These are phyloP conservation scores for Pterophyllum scalare DNA, from an alignment of 2,113 vertebrate species.

Conservation along the genomic window DNA sequence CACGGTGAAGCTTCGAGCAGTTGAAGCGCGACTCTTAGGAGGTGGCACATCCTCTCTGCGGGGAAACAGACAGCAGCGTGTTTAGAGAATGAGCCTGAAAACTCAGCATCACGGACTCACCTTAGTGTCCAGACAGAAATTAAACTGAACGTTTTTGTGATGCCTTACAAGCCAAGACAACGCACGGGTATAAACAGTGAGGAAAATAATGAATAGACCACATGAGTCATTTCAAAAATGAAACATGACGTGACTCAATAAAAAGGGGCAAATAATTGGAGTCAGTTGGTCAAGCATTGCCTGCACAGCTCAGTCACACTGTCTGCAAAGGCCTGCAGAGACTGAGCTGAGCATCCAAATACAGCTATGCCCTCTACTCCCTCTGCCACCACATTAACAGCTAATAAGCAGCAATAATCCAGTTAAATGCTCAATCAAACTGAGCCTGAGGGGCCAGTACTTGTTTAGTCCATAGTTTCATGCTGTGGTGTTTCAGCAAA, in stretches of 20 bases:
- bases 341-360: constrained; percentile 32
- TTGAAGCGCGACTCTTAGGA: constrained; percentile 94
- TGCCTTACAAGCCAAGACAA: background rate
- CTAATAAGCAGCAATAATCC: constrained; percentile 80
- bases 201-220: constrained; percentile 30
- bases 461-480: constrained; percentile 38
- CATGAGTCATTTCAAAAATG: constrained; percentile 35
- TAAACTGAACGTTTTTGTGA: background rate
- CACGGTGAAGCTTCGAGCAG: constrained; percentile 91
- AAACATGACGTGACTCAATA: constrained; percentile 49
- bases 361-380: constrained; percentile 51
- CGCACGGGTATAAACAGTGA: background rate
- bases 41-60: constrained; percentile 95
- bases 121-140: background rate
- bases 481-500: constrained; percentile 39
- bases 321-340: constrained; percentile 43
- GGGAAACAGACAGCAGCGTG: constrained; percentile 6
- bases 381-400: constrained; percentile 72
- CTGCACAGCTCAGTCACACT: constrained; percentile 41
- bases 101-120: background rate
- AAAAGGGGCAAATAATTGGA: constrained; percentile 44
- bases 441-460: constrained; percentile 58
- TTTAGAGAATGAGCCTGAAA: constrained; percentile 7
- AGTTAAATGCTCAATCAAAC: constrained; percentile 78
- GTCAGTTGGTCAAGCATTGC: constrained; percentile 32